Evolutionary conservation across 2,113 vertebrate species (phyloP), one percentile per base, ranked within the genome.

Genomic region (Neogobius melanostomus): DNA sequence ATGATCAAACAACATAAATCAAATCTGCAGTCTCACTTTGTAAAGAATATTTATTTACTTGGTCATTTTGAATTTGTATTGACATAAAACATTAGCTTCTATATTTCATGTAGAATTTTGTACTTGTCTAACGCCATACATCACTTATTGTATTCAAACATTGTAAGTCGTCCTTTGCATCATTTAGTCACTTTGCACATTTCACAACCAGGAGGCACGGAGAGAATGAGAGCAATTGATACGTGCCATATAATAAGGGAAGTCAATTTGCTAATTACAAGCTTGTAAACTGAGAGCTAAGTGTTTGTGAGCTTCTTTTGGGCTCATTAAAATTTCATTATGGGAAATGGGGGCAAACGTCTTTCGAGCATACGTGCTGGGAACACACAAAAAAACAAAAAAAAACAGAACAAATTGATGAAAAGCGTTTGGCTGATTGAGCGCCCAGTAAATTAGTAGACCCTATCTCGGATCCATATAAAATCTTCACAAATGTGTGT

Each of bases 251-350:
- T 14, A 61, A 16, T 61, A 44, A 61, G 36, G 42, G 15, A 45
- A 61, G 59, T n/a, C 42, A n/a, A 61, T 61, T n/a, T 44, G 59
- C 42, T 61, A 45, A 61, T 61, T 61, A 61, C 59, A 61, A 44
- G 59, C 59, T 36, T 61, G 59, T 61, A 61, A 61, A 61, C 42
- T 4, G 59, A 44, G 59, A 61, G 59, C 59, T 16, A 44, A 44
- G 43, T 61, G 57, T 43, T 60, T 43, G 57, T 60, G 57, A 9
- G 59, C 36, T 44, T 61, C 59, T 61, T 61, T 61, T 61, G 44
- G 36, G 9, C 42, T 44, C 14, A 61, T 61, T 44, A 61, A 61
- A 61, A 61, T 61, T 44, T 61, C 42, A 61, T 44, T n/a, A 59
- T 59, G 28, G 56, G 56, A 59, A 59, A 59, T 42, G 56, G 56